These are phyloP conservation scores for Scolopax mira DNA, from an alignment of 2,113 vertebrate genomes.

Conservation along the genomic window DNA sequence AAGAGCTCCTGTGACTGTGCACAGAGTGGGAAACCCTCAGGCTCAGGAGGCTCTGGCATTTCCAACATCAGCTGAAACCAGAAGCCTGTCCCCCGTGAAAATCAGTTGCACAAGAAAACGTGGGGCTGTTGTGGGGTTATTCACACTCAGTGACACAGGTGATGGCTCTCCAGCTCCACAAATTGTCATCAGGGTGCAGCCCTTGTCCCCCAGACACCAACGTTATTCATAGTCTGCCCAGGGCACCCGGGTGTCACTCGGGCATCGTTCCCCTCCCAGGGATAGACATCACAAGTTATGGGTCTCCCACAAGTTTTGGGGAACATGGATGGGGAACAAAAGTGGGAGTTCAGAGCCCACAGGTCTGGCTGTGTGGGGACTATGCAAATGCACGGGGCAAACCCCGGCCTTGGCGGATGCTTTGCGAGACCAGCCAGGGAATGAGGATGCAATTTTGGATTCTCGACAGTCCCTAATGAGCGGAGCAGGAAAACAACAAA, in stretches of 20 bases:
- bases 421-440: neutral
- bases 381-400: accelerated
- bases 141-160: accelerated
- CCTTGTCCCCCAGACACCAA: neutral
- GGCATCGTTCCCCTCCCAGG: accelerated
- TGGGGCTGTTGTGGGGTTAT: accelerated
- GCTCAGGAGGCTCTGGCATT: neutral
- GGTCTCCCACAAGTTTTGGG: accelerated
- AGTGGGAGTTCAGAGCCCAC: neutral
- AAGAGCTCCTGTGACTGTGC: neutral
- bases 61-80: neutral
- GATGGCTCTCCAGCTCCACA: neutral
- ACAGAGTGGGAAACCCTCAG: neutral
- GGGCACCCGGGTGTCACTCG: accelerated
- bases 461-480: neutral
- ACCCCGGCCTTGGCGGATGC: accelerated
- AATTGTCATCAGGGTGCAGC: neutral
- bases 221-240: accelerated
- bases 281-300: accelerated
- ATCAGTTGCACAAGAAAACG: accelerated
- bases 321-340: accelerated
- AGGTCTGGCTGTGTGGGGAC: accelerated
- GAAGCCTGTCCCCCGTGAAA: accelerated
- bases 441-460: neutral
- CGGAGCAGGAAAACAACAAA: neutral